These are phyloP conservation scores for Baronia brevicornis DNA, from an alignment of 2,888 invertebrate species.

Conservation along the genomic window DNA sequence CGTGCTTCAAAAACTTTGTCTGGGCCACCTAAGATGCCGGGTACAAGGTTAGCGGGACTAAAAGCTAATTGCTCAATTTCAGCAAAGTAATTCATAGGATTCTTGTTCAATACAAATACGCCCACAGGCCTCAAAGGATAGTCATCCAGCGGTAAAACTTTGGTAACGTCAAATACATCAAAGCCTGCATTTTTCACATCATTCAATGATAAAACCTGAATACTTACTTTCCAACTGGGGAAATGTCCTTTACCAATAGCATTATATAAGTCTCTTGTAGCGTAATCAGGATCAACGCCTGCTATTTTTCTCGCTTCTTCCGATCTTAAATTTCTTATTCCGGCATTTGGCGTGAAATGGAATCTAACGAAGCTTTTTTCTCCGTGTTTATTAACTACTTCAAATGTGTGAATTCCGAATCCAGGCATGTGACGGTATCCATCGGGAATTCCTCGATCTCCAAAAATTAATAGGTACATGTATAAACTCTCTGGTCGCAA, in stretches of 20 bases:
- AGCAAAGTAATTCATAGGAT: constrained; percentile 91
- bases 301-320: constrained; percentile 69
- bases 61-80: constrained; percentile 94
- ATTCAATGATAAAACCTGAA: constrained; percentile 88
- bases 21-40: constrained; percentile 92
- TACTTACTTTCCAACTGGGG: constrained; percentile 84
- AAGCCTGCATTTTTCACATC: constrained; percentile 84
- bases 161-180: constrained; percentile 94
- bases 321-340: constrained; percentile 82
- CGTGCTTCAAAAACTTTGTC: constrained; percentile 93
- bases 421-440: constrained; percentile 94
- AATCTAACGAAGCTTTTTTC: constrained; percentile 88
- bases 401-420: constrained; percentile 93
- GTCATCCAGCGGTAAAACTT: constrained; percentile 84
- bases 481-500: constrained; percentile 89
- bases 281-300: constrained; percentile 87
- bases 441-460: constrained; percentile 92
- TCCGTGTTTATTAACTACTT: constrained; percentile 83
- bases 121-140: constrained; percentile 90
- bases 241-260: constrained; percentile 83
- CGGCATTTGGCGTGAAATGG: constrained; percentile 91
- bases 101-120: constrained; percentile 86
- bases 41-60: constrained; percentile 89
- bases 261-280: constrained; percentile 88
- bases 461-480: constrained; percentile 86